Conservation (phyloP, 2,113 vertebrate species). For the Gobiocypris rarus region DNA sequence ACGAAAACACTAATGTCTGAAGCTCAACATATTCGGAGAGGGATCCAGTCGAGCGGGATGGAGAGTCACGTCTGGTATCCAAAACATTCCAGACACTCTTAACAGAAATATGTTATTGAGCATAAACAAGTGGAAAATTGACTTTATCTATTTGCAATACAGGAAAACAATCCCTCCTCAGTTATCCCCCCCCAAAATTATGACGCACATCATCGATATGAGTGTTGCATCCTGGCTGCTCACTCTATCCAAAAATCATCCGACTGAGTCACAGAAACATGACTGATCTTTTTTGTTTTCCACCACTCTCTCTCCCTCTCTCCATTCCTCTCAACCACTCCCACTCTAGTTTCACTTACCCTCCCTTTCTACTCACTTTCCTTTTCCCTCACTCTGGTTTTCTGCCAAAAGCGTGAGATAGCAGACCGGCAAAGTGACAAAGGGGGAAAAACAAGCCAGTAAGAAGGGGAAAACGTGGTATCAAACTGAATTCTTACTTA, state of each 20-base stretch:
- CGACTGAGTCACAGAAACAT: constrained; percentile 54
- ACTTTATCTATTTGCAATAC: constrained; percentile 12
- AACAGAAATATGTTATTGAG: constrained; percentile 1
- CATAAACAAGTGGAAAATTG: background rate
- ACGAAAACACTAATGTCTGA: constrained; percentile 47
- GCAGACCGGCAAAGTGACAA: constrained; percentile 48
- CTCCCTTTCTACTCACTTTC: constrained; percentile 43
- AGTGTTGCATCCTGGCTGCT: constrained; percentile 34
- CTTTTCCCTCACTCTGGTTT: constrained; percentile 33
- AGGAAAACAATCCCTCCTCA: constrained; percentile 42
- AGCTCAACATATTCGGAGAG: constrained; percentile 17
- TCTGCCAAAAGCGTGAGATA: constrained; percentile 45
- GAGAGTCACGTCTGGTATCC: background rate
- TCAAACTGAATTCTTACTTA: background rate
- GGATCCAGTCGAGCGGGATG: background rate
- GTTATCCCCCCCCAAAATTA: constrained; percentile 1
- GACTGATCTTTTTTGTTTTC: constrained; percentile 57
- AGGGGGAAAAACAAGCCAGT: constrained; percentile 38
- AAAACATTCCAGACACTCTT: constrained; percentile 5
- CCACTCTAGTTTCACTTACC: constrained; percentile 46
- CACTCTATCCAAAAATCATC: constrained; percentile 32
- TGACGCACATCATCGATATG: constrained; percentile 29
- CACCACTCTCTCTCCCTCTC: constrained; percentile 32
- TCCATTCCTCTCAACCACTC: constrained; percentile 36
- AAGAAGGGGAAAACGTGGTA: background rate